Evolutionary conservation across 2,797 vertebrate genomes (phyloP).

Genomic region (Mormyrops attenuatus): DNA sequence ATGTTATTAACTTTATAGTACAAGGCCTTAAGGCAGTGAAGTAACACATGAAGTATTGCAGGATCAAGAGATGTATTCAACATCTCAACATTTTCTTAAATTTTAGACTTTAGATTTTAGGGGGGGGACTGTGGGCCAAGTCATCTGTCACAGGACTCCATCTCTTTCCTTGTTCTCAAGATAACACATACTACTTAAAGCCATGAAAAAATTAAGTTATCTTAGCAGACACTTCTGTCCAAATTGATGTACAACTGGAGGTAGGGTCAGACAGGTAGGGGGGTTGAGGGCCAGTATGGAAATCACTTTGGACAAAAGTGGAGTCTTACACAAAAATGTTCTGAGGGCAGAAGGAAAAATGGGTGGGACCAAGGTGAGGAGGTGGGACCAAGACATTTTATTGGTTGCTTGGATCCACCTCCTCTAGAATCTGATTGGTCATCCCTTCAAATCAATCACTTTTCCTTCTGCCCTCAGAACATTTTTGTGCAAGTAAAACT

Average conservation of each 20-base stretch:
- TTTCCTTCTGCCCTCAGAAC: not conserved
- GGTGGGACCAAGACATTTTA: not conserved
- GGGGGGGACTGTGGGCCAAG: not conserved
- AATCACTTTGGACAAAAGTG: not conserved
- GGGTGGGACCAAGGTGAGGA: not conserved
- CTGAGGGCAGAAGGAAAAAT: not conserved
- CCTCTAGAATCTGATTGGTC: not conserved
- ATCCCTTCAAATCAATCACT: not conserved
- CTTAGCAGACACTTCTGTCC: slow-evolving; percentile 32
- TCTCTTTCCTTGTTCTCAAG: not conserved
- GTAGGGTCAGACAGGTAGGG: not conserved
- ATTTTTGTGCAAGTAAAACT: not conserved
- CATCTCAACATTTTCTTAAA: not conserved
- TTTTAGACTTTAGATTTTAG: not conserved
- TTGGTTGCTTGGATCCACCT: not conserved
- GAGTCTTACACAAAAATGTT: not conserved
- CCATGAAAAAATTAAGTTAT: not conserved
- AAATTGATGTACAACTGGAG: not conserved
- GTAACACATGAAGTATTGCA: not conserved
- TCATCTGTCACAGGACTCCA: not conserved
- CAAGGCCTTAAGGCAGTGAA: not conserved
- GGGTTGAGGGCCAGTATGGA: not conserved
- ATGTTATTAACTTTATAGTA: not conserved
- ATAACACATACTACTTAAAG: not conserved
- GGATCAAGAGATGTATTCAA: not conserved